Evolutionary conservation across 2,113 vertebrate species (phyloP).

Genomic region (Tautogolabrus adspersus): DNA sequence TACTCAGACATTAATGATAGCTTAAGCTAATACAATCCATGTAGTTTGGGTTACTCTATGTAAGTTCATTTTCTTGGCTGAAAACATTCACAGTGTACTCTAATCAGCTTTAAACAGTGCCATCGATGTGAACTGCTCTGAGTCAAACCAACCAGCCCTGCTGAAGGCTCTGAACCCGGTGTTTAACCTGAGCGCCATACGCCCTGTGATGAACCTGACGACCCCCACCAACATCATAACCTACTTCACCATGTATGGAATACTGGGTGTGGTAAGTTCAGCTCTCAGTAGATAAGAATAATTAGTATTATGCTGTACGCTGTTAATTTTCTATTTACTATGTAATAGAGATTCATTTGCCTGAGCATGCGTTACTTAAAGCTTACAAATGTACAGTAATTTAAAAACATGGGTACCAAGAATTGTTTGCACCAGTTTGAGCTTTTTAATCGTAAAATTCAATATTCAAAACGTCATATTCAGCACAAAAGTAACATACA

Average conservation of each 20-base stretch:
- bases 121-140: conserved; percentile 68
- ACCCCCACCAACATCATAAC: conserved; percentile 61
- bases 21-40: no score
- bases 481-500: background rate
- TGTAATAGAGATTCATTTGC: background rate
- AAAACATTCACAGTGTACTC: background rate
- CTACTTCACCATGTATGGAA: conserved; percentile 74
- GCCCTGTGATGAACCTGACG: conserved; percentile 70
- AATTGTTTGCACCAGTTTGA: no score
- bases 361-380: background rate
- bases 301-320: no score
- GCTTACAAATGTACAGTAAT: no score
- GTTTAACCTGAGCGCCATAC: conserved; percentile 62
- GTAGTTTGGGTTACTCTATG: no score
- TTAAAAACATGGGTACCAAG: no score
- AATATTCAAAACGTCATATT: background rate
- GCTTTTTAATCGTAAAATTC: no score
- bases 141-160: conserved; percentile 60
- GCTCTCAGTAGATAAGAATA: no score
- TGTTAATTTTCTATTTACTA: no score
- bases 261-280: conserved; percentile 82
- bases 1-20: no score
- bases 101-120: conserved; percentile 47
- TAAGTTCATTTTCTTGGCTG: no score
- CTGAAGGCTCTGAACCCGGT: conserved; percentile 64